A percentile compares a stretch with the other conserved stretches of the same genome.
phyloP scores from a whole-genome alignment of 1,140 invertebrate genomes.

The Drosophila ohnishii region DNA sequence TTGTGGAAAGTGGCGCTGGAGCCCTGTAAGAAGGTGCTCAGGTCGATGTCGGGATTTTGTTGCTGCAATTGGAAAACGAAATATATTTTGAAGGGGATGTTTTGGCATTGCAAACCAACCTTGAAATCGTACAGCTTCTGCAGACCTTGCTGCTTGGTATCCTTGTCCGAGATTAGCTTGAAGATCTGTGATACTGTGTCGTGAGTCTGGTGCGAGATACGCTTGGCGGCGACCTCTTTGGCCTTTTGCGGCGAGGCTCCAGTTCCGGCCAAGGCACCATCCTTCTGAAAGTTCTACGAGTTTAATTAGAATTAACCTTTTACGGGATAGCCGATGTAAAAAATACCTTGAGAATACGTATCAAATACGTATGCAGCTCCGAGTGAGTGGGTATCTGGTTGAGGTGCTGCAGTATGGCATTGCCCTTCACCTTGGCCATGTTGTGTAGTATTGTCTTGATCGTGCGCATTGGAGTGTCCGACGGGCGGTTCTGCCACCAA shows the following conservation, averaged over 20 bases:
- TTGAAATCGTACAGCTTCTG: slow-evolving; percentile 93
- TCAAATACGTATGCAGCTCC: slow-evolving; percentile 91
- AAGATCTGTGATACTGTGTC: slow-evolving; percentile 95
- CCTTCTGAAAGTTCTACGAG: slow-evolving; percentile 78
- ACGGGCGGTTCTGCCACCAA: slow-evolving; percentile 89
- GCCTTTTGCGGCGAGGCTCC: slow-evolving; percentile 71
- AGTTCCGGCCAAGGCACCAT: slow-evolving; percentile 52
- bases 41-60: slow-evolving; percentile 94
- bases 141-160: slow-evolving; percentile 94
- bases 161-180: slow-evolving; percentile 95
- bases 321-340: not conserved
- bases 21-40: slow-evolving; percentile 94
- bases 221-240: slow-evolving; percentile 83
- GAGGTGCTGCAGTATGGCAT: slow-evolving; percentile 90
- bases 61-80: slow-evolving; percentile 83
- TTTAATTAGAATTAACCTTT: not conserved
- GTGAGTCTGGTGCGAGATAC: slow-evolving; percentile 85
- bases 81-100: not conserved
- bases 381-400: slow-evolving; percentile 92
- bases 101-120: slow-evolving; percentile 55
- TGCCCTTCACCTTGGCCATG: slow-evolving; percentile 90
- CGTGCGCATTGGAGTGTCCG: slow-evolving; percentile 91
- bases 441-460: slow-evolving; percentile 96
- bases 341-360: slow-evolving; percentile 89
- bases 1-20: slow-evolving; percentile 96